These are phyloP conservation scores for Trachelus troglodyta DNA, from an alignment of 2,888 invertebrate genomes.

Conservation along the genomic window DNA sequence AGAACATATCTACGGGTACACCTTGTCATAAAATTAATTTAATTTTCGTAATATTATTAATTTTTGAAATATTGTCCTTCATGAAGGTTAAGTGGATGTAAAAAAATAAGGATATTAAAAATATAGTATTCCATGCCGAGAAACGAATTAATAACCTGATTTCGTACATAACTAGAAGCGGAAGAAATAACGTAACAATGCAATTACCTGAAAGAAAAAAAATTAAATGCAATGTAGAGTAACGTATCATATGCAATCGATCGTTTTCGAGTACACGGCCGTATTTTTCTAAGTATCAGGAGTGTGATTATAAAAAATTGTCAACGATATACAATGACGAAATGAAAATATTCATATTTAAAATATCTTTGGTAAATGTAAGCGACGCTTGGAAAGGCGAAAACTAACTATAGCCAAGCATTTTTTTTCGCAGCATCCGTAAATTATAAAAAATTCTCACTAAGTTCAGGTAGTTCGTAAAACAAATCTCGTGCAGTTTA, in stretches of 20 bases:
- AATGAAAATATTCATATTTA: background rate
- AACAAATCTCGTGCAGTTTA: background rate
- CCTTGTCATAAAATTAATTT: too few species aligned
- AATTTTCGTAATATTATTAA: too few species aligned
- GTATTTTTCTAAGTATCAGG: background rate
- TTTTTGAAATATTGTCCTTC: too few species aligned
- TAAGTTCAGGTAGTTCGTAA: background rate
- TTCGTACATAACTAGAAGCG: too few species aligned
- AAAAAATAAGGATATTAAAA: too few species aligned
- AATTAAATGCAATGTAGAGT: background rate
- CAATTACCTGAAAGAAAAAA: background rate
- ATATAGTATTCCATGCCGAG: too few species aligned
- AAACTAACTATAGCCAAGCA: background rate
- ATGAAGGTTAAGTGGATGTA: too few species aligned
- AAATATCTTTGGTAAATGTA: background rate
- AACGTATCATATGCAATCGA: background rate
- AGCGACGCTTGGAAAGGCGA: background rate
- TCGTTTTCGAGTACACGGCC: background rate
- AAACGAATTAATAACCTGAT: too few species aligned
- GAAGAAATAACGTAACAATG: too few species aligned
- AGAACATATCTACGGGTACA: too few species aligned
- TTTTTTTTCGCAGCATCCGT: background rate
- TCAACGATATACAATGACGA: background rate
- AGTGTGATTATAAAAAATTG: background rate
- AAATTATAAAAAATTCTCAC: background rate